Conservation (phyloP, 2,888 invertebrate species). For the Melieria omissa region DNA sequence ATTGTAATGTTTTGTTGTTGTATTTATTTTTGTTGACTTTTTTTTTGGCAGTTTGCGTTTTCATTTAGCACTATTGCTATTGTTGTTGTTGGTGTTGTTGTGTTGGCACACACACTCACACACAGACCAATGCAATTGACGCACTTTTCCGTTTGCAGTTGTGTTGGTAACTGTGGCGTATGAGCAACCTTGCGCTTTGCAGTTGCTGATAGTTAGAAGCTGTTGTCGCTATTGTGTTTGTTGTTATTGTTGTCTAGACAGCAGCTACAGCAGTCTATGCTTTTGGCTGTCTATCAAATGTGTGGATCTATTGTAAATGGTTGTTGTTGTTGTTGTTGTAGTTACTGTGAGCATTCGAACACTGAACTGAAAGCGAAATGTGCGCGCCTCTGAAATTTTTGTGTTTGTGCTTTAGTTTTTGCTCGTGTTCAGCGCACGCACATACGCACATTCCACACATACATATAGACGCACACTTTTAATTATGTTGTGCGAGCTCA, state of each 20-base stretch:
- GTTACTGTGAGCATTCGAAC: too few relatives aligned
- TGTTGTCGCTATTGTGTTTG: slow-evolving; percentile 6
- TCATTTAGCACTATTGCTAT: background rate
- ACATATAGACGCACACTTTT: slow-evolving; percentile 37
- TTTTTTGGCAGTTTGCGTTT: background rate
- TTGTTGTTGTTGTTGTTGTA: too few relatives aligned
- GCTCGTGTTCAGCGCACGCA: background rate
- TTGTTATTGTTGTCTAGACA: slow-evolving; percentile 8
- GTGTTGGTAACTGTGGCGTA: background rate
- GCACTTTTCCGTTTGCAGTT: slow-evolving; percentile 3
- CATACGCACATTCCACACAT: too few relatives aligned
- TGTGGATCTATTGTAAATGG: too few relatives aligned
- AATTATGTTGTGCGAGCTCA: slow-evolving; percentile 48
- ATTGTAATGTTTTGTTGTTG: background rate
- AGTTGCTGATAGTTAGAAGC: slow-evolving; percentile 18
- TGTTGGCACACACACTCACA: background rate
- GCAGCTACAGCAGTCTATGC: too few relatives aligned
- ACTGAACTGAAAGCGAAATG: too few relatives aligned
- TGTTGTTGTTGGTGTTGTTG: background rate
- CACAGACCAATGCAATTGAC: slow-evolving; percentile 21
- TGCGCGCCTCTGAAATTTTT: background rate
- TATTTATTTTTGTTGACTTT: background rate
- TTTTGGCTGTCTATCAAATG: too few relatives aligned
- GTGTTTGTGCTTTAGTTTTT: background rate
- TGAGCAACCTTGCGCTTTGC: slow-evolving; percentile 2